Conservation (phyloP, 2,113 vertebrate genomes). For the Vulpes vulpes region DNA sequence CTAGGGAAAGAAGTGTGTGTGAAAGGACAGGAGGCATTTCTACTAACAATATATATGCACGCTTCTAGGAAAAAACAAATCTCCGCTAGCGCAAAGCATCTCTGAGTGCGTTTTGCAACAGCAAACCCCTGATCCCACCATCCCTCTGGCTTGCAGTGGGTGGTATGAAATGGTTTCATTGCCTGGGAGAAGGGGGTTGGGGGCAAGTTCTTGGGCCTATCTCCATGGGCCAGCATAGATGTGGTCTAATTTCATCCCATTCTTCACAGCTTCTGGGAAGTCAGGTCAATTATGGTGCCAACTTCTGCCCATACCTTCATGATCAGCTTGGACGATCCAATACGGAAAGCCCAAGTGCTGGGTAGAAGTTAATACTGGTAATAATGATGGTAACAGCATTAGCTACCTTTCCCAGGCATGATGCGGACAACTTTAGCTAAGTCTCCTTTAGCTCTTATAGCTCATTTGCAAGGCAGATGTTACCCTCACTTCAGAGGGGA, state of each 20-base stretch:
- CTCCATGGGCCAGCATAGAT: not conserved
- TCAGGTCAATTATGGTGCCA: not conserved
- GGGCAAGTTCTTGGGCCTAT: not conserved
- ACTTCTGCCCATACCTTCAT: not conserved
- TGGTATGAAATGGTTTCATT: not conserved
- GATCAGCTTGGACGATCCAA: not conserved
- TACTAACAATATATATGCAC: not conserved
- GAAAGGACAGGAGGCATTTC: slow-evolving; percentile 29
- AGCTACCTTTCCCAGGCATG: not conserved
- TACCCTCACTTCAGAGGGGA: not conserved
- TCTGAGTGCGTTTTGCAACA: not conserved
- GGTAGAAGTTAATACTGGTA: not conserved
- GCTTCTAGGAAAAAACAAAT: not conserved
- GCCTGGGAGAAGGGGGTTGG: not conserved
- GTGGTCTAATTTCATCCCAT: not conserved
- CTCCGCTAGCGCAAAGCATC: not conserved
- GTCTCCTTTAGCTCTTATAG: not conserved
- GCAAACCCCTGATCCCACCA: not conserved
- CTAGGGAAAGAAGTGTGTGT: not conserved
- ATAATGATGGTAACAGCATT: not conserved
- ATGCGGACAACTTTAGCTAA: not conserved
- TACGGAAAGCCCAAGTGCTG: not conserved
- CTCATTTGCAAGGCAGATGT: not conserved
- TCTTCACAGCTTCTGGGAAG: not conserved
- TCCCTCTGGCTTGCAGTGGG: not conserved